phyloP scores from a whole-genome alignment of 2,888 invertebrate species.

The Tenthredo notha region DNA sequence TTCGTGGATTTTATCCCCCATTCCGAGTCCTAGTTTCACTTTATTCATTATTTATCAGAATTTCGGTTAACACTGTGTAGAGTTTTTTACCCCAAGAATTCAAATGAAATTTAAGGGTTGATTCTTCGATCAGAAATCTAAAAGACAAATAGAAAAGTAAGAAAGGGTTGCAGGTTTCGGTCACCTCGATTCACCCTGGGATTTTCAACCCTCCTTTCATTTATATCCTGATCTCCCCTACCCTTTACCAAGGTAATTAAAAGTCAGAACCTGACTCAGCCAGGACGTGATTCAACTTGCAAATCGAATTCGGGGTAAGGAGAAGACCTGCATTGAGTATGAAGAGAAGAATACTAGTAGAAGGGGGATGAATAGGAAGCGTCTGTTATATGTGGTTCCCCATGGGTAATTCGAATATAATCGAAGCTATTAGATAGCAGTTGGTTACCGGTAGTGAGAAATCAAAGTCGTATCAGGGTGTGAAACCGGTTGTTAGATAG shows the following conservation, averaged over 20 bases:
- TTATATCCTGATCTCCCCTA: background rate
- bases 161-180: background rate
- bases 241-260: conserved; percentile 32
- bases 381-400: conserved; percentile 1
- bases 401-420: conserved; percentile 52
- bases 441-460: conserved; percentile 32
- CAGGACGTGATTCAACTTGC: conserved; percentile 52
- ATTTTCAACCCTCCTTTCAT: background rate
- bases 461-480: conserved; percentile 47
- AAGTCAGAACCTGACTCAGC: conserved; percentile 50
- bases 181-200: background rate
- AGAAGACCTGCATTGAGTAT: conserved; percentile 25
- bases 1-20: conserved; percentile 5
- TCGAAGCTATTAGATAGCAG: conserved; percentile 46
- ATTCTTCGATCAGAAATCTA: background rate
- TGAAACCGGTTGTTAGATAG: conserved; percentile 21
- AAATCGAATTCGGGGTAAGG: conserved; percentile 38
- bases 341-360: background rate
- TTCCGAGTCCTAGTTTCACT: background rate
- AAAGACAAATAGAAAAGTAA: background rate
- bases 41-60: background rate
- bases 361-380: conserved; percentile 10
- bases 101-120: background rate
- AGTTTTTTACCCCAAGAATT: background rate
- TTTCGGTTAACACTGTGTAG: background rate